Evolutionary conservation across 2,888 invertebrate species (phyloP), one percentile per base, ranked within the genome.

Genomic region (Bugula neritina): DNA sequence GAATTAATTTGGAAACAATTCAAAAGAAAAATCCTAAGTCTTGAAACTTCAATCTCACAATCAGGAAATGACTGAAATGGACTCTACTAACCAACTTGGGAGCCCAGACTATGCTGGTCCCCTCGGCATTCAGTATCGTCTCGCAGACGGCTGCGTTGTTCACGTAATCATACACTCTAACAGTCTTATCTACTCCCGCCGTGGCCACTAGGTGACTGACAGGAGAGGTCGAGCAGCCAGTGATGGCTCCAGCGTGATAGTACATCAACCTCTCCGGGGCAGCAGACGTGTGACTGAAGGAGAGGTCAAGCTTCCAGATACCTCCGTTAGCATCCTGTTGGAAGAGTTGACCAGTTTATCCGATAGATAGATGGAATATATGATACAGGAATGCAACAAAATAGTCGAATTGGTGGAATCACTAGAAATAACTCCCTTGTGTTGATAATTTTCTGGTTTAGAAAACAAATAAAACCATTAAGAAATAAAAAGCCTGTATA

Each of bases 271-370:
- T 81, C 73, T 84, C 81, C 1, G 89, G 86, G 0, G 85, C 80
- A 69, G 80, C 79, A n/a, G 86, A 85, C 3, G 83, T 83, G 63
- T 86, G 85, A 5, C 86, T 86, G 43, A 87, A 88, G 25, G 88
- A 88, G 1, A 92, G 83, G 78, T 91, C 90, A 58, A 90, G 87
- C 54, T 87, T 81, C 91, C 91, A 92, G 69, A 94, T 87, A 0
- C 92, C 93, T 17, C 94, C 94, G 75, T 90, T 90, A 0, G 90
- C 92, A 85, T 94, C 94, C 92, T 93, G 74, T 35, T 78, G 71
- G 17, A 43, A n/a, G n/a, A n/a, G n/a, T n/a, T n/a, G n/a, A n/a
- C n/a, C n/a, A n/a, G n/a, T n/a, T n/a, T n/a, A n/a, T n/a, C n/a
- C n/a, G n/a, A n/a, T n/a, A n/a, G n/a, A n/a, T n/a, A n/a, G n/a